Percentiles rank a stretch among this genome's conserved stretches.
These are phyloP conservation scores for Brachyopa scutellaris DNA, from an alignment of 2,888 invertebrate species.

Conservation along the genomic window DNA sequence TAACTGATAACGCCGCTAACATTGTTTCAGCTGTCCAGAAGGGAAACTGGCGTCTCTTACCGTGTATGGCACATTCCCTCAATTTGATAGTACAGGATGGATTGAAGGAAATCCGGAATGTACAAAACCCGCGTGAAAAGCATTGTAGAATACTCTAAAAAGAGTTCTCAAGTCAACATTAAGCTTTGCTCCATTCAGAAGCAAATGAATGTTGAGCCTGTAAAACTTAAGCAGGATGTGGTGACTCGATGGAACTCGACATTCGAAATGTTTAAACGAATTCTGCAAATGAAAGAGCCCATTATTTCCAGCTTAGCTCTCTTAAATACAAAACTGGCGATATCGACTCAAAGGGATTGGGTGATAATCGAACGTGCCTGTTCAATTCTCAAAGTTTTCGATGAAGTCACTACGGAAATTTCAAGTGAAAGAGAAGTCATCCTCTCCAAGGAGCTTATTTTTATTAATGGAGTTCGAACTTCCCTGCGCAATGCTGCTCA, in stretches of 20 bases:
- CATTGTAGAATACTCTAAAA: slow-evolving; percentile 1
- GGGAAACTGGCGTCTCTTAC: background rate
- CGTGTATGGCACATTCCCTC: too few relatives aligned
- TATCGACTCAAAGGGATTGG: too few relatives aligned
- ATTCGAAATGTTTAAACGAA: background rate
- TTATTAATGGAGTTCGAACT: too few relatives aligned
- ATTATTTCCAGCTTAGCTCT: background rate
- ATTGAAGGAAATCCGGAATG: background rate
- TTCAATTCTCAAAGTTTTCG: too few relatives aligned
- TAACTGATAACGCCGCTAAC: background rate
- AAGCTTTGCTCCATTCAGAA: background rate
- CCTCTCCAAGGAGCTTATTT: too few relatives aligned
- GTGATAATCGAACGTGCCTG: too few relatives aligned
- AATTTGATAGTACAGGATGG: background rate
- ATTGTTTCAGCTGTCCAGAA: background rate
- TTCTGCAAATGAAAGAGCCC: background rate
- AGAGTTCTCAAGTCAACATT: background rate
- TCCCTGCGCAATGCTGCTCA: too few relatives aligned
- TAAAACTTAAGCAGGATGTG: slow-evolving; percentile 6
- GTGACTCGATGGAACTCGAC: slow-evolving; percentile 1
- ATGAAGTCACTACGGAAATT: too few relatives aligned
- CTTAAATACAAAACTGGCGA: background rate
- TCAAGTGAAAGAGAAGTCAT: too few relatives aligned
- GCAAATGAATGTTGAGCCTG: background rate
- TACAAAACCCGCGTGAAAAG: background rate